Evolutionary conservation across 2,888 invertebrate genomes (phyloP).

Genomic region (Drosophila barbarae): DNA sequence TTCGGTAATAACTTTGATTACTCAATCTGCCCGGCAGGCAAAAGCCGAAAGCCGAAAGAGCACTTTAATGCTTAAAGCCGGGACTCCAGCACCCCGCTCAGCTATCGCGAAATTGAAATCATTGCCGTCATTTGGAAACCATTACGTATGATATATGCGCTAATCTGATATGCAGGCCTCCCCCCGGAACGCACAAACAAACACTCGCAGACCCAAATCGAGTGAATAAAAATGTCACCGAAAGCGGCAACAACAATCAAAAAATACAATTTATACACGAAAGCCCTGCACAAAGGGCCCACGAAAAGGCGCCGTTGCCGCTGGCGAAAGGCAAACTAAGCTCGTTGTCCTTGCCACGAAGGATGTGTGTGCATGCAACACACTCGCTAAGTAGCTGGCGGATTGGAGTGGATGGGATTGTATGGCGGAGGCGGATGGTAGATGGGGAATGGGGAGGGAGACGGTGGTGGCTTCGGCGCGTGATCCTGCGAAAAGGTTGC

Average conservation of each 20-base stretch:
- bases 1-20: constrained; percentile 45
- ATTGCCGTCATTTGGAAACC: constrained; percentile 70
- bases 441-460: background rate
- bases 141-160: constrained; percentile 71
- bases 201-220: constrained; percentile 27
- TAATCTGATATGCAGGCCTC: constrained; percentile 67
- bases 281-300: constrained; percentile 42
- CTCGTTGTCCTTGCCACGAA: constrained; percentile 47
- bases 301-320: constrained; percentile 42
- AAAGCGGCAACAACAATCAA: constrained; percentile 56
- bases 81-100: background rate
- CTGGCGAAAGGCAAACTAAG: constrained; percentile 57
- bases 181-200: constrained; percentile 18
- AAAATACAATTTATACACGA: constrained; percentile 58
- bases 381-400: constrained; percentile 66
- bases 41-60: background rate
- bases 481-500: constrained; percentile 71
- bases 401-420: constrained; percentile 15
- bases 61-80: constrained; percentile 32
- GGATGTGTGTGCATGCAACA: constrained; percentile 59
- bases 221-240: constrained; percentile 68
- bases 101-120: constrained; percentile 67
- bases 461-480: constrained; percentile 51
- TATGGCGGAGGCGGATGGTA: background rate
- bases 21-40: constrained; percentile 34